Conservation (phyloP, 2,888 invertebrate species). For the Orthosia cruda region DNA sequence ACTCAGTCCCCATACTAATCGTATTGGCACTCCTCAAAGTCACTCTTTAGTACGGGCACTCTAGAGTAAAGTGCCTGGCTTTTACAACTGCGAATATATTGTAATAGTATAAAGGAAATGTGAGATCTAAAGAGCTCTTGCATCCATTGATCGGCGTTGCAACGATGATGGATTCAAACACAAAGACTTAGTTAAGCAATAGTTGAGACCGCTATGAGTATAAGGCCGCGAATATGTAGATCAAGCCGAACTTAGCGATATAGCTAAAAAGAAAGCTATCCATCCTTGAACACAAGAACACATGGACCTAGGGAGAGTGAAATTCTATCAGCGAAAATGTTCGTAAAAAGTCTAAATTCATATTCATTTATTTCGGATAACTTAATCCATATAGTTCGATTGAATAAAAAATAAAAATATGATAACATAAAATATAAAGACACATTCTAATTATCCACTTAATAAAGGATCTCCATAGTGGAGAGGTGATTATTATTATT, state of each 20-base stretch:
- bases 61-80: neutral
- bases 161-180: constrained; percentile 14
- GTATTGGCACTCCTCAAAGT: constrained; percentile 63
- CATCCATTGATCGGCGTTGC: constrained; percentile 27
- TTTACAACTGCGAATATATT: constrained; percentile 37
- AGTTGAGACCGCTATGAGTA: too few relatives aligned
- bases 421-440: too few relatives aligned
- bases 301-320: too few relatives aligned
- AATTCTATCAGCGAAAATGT: too few relatives aligned
- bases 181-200: neutral
- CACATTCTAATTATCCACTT: too few relatives aligned
- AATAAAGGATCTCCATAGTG: too few relatives aligned
- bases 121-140: constrained; percentile 21
- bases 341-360: too few relatives aligned
- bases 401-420: too few relatives aligned
- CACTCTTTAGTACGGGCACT: constrained; percentile 51
- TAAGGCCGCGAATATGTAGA: neutral
- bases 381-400: too few relatives aligned
- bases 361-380: too few relatives aligned
- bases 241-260: neutral
- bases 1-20: constrained; percentile 44
- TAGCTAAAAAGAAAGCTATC: neutral
- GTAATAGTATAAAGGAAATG: constrained; percentile 21
- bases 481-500: too few relatives aligned
- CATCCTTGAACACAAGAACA: too few relatives aligned